Base-by-base conservation (phyloP, 2,797 vertebrate genomes). In the Paratrypauchen microcephalus region DNA sequence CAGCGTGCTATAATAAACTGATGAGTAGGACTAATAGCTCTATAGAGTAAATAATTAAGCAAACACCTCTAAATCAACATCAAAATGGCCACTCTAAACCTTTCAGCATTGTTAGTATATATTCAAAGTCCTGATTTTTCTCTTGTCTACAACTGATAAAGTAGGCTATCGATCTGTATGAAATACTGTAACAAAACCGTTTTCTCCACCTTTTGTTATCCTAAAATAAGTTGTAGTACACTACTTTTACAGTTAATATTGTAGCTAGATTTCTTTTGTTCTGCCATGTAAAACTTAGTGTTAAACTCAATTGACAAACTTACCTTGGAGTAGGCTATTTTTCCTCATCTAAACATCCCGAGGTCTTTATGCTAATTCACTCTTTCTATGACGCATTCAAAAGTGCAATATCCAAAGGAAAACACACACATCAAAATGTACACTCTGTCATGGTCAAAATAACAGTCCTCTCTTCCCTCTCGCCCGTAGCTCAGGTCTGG, bases 321-420 rank as follows among this genome's bases (percentile, higher is more conserved):
- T 85, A 90, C 86, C 85, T 88, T 70, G 54, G 41, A 50, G 15
- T 16, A 64, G 73, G 41, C 41, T 32, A 0, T 0, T 21, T 55
- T 18, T 8, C 63, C 39, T 79, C 68, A 73, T 73, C 74, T 62
- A 12, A 73, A 78, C 81, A 84, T 86, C 68, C 65, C 30, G 13
- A 28, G 13, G 2, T 0, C 30, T 28, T 0, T 9, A 30, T 11
- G 30, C 28, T 4, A 56, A 12, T 21, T 19, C 32, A 13, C 39
- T 5, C 15, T 24, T 23, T 18, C 8, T 16, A 0, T 26, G 41
- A 19, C 18, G 15, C 23, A 50, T 28, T 65, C 15, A 50, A 30
- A 48, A 1, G 45, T 64, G 13, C 18, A 4, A 26, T 47, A 16
- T 19, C 63, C 63, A 19, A 28, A 19, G 1, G 21, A 50, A 9